phyloP scores from a whole-genome alignment of 2,113 vertebrate genomes.

The Craseonycteris thonglongyai region DNA sequence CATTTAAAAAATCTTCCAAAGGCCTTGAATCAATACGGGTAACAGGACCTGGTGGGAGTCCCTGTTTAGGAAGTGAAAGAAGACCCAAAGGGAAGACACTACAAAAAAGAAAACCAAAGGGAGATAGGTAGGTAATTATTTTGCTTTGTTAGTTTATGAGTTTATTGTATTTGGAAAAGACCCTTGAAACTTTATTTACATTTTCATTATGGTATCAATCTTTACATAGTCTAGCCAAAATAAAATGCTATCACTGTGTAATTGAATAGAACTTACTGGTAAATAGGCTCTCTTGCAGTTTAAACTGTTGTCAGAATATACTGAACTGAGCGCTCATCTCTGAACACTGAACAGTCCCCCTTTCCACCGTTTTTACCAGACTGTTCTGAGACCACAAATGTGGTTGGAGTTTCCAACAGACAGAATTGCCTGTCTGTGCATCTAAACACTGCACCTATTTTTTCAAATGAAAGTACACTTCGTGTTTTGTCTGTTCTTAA shows the following conservation, averaged over 20 bases:
- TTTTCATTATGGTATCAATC: neutral
- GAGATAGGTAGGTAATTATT: constrained; percentile 91
- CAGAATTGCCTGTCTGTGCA: neutral
- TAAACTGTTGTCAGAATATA: neutral
- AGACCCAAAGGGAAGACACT: constrained; percentile 97
- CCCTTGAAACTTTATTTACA: constrained; percentile 47
- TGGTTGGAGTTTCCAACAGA: neutral
- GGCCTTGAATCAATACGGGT: constrained; percentile 99
- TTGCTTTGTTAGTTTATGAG: constrained; percentile 22
- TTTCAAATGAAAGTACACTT: neutral
- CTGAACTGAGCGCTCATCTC: neutral
- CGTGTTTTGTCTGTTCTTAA: neutral
- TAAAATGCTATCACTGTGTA: neutral
- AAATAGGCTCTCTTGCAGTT: neutral
- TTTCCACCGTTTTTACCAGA: neutral
- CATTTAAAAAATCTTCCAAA: constrained; percentile 98
- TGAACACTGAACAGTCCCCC: neutral
- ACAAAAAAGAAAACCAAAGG: constrained; percentile 98
- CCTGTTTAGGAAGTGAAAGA: constrained; percentile 97
- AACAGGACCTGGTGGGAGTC: constrained; percentile 94
- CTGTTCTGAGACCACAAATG: neutral
- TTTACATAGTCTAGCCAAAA: neutral
- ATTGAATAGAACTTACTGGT: neutral
- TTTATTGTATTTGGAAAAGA: constrained; percentile 15
- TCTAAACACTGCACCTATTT: neutral